These are phyloP conservation scores for Apus apus DNA, from an alignment of 2,113 vertebrate species.

Conservation along the genomic window DNA sequence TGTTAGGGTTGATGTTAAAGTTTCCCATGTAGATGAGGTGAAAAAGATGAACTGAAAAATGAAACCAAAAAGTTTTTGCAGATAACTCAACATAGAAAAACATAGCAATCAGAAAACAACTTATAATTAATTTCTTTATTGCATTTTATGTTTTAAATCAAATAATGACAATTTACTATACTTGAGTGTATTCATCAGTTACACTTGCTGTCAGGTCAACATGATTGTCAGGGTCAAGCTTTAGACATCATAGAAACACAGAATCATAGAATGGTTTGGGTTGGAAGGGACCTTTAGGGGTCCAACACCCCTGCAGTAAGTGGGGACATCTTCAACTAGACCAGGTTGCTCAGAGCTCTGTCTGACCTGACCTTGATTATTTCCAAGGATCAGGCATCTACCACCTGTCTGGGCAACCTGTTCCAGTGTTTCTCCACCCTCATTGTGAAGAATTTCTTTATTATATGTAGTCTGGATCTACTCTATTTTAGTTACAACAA, in stretches of 20 bases:
- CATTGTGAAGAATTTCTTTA: too few relatives aligned
- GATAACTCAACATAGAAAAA: background rate
- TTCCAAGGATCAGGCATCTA: too few relatives aligned
- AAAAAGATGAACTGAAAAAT: background rate
- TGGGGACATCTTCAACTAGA: too few relatives aligned
- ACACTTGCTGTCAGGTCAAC: background rate
- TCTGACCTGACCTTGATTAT: too few relatives aligned
- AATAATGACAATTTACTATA: background rate
- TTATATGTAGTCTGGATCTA: too few relatives aligned
- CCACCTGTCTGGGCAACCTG: too few relatives aligned
- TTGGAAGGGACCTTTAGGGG: too few relatives aligned
- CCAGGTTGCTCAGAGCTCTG: too few relatives aligned
- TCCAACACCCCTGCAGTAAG: too few relatives aligned
- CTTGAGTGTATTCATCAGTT: background rate
- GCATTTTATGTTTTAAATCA: background rate
- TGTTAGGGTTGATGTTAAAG: background rate
- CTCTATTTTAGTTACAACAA: too few relatives aligned
- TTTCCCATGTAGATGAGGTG: background rate
- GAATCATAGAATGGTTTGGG: too few relatives aligned
- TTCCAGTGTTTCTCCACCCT: too few relatives aligned
- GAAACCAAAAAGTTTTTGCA: background rate
- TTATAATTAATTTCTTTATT: background rate
- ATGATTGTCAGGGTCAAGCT: background rate
- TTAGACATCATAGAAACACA: background rate
- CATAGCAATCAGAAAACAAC: background rate